Percentiles rank a stretch among this genome's conserved stretches.
These are phyloP conservation scores for Ptilodon capucinus DNA, from an alignment of 2,888 invertebrate species.

Conservation along the genomic window DNA sequence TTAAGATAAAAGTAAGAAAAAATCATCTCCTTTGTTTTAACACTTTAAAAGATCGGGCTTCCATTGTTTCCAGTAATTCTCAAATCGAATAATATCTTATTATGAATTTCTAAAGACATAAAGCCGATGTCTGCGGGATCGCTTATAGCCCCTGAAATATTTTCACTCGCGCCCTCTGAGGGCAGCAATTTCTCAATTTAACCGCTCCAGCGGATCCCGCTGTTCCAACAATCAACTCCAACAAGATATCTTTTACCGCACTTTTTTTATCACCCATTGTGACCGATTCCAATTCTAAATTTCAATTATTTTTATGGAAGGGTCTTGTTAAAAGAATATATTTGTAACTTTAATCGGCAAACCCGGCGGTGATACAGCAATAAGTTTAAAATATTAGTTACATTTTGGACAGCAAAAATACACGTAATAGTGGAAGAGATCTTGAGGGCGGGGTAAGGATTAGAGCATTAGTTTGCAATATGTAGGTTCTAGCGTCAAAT, in stretches of 20 bases:
- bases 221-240: neutral
- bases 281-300: neutral
- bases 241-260: neutral
- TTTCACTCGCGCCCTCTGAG: neutral
- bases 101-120: neutral
- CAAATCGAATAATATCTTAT: neutral
- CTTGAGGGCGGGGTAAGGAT: no score
- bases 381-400: no score
- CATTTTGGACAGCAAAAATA: no score
- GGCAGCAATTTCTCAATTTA: neutral
- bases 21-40: no score
- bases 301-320: neutral
- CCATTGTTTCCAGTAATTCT: neutral
- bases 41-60: no score
- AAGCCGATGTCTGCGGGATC: neutral
- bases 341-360: no score
- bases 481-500: no score
- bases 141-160: neutral
- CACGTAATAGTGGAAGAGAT: no score
- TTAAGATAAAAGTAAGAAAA: no score
- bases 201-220: neutral
- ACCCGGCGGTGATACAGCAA: no score
- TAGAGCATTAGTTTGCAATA: no score
- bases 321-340: neutral
- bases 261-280: neutral